phyloP scores from a whole-genome alignment of 2,113 vertebrate species.

The Rhagologus leucostigma region DNA sequence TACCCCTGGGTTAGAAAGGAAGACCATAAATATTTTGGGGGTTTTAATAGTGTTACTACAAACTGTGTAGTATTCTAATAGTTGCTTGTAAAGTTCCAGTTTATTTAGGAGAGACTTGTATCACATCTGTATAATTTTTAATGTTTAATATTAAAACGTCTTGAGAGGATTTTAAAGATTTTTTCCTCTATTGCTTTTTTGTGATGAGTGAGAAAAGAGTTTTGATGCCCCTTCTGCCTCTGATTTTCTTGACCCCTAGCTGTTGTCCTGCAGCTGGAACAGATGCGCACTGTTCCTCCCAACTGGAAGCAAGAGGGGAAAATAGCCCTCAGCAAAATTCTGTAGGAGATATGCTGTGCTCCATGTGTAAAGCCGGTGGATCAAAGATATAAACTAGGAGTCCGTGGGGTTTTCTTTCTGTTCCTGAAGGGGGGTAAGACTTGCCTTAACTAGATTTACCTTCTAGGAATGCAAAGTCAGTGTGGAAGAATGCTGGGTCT shows the following conservation, averaged over 20 bases:
- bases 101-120: neutral
- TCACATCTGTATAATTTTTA: neutral
- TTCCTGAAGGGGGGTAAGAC: neutral
- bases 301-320: neutral
- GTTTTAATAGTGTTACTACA: neutral
- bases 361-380: neutral
- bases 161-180: neutral
- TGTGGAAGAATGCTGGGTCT: neutral
- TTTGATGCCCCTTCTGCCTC: neutral
- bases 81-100: neutral
- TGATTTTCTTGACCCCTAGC: neutral
- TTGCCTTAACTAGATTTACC: neutral
- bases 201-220: conserved; percentile 9
- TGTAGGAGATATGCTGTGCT: neutral
- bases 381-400: neutral
- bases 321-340: neutral
- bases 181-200: neutral
- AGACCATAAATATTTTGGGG: neutral
- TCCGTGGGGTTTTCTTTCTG: neutral
- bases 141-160: neutral
- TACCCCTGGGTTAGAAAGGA: neutral
- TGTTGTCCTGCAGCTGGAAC: neutral
- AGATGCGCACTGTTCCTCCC: neutral
- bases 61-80: neutral
- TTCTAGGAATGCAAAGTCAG: neutral